Evolutionary conservation across 92 coral and sea anemone species (phyloP).

Genomic region (Palythoa grandis): DNA sequence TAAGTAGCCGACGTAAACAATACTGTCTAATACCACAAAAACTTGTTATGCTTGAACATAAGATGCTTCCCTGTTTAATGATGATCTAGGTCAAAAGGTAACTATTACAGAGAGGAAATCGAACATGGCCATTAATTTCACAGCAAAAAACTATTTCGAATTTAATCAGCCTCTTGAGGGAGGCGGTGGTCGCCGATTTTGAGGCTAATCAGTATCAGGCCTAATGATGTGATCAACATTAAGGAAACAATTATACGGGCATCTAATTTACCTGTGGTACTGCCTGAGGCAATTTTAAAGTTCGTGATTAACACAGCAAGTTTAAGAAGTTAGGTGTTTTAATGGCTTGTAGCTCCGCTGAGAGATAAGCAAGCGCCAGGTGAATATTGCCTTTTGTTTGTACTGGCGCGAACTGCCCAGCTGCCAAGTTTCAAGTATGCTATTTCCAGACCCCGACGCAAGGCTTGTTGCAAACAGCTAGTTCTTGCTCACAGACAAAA

Average conservation of each 20-base stretch:
- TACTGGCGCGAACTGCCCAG: neutral
- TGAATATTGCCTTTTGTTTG: neutral
- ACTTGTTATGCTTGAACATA: conserved; percentile 28
- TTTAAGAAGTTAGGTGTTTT: neutral
- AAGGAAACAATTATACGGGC: conserved; percentile 9
- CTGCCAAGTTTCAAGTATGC: neutral
- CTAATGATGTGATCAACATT: conserved; percentile 4
- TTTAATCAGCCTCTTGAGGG: neutral
- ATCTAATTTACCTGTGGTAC: conserved; percentile 21
- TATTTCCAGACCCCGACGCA: neutral
- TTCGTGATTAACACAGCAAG: neutral
- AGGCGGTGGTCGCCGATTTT: neutral
- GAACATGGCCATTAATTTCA: neutral
- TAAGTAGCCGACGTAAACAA: conserved; percentile 23
- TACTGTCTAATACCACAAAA: conserved; percentile 4
- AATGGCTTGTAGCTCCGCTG: neutral
- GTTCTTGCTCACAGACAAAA: neutral
- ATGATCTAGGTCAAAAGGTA: conserved; percentile 11
- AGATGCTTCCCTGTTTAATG: conserved; percentile 10
- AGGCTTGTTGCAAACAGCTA: neutral
- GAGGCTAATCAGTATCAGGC: neutral
- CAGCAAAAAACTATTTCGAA: neutral
- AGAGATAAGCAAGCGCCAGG: conserved; percentile 19
- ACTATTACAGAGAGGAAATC: conserved; percentile 17
- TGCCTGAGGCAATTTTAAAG: conserved; percentile 11